Evolutionary conservation across 1,140 invertebrate genomes (phyloP).

Genomic region (Papilio machaon): DNA sequence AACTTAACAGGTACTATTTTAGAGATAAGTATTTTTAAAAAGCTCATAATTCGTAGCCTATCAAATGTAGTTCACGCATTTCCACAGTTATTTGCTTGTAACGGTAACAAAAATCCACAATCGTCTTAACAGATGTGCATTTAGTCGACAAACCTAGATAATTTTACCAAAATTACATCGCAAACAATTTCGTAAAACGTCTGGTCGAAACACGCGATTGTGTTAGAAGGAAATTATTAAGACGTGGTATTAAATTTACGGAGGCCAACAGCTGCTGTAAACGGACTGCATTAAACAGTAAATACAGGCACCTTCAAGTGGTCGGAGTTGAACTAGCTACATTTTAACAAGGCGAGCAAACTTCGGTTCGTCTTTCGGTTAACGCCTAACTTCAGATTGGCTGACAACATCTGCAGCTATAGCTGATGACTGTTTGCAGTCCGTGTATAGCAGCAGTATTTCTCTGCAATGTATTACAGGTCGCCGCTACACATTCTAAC

Average conservation of each 20-base stretch:
- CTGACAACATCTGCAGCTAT: too few species aligned
- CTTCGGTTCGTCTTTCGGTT: not conserved
- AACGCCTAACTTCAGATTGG: too few species aligned
- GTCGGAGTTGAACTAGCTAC: too few species aligned
- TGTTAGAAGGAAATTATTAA: constrained; percentile 17
- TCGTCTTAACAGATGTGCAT: not conserved
- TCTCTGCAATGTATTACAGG: constrained; percentile 56
- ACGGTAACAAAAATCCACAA: constrained; percentile 20
- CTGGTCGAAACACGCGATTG: constrained; percentile 1
- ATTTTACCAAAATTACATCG: constrained; percentile 6
- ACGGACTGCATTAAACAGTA: not conserved
- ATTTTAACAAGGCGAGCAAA: not conserved
- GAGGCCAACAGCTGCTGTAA: constrained; percentile 47
- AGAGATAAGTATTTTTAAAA: too few species aligned
- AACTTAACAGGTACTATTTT: not conserved
- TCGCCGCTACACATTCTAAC: constrained; percentile 65
- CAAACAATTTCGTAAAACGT: constrained; percentile 8
- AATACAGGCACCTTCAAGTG: too few species aligned
- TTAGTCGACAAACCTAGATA: constrained; percentile 23
- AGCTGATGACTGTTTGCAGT: not conserved
- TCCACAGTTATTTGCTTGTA: not conserved
- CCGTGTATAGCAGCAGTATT: constrained; percentile 32
- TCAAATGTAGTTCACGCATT: not conserved
- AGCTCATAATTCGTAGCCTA: not conserved
- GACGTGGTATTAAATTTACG: constrained; percentile 57